Base-by-base conservation (phyloP, 2,113 vertebrate genomes). In the Peromyscus californicus region DNA sequence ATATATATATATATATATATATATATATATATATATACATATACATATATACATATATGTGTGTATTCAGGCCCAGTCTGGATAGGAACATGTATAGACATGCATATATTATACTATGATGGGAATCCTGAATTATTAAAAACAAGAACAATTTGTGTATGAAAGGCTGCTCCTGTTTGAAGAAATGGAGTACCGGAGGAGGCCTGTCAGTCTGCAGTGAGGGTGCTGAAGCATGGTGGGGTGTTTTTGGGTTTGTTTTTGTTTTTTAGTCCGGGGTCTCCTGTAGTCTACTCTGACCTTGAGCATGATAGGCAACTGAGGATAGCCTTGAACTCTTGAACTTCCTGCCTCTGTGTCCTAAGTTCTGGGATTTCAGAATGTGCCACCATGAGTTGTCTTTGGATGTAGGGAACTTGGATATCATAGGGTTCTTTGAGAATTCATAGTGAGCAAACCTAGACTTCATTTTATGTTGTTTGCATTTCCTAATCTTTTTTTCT, bases 191-290 rank as follows among this genome's bases (percentile, higher is more conserved):
- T 2, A 31, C 3, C 17, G 3, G 3, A 16, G 45, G 21, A 21
- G 39, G 24, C 8, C 13, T 0, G n/a, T 4, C 15, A 26, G 69
- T 26, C 61, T 22, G 24, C 3, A 51, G 7, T 11, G 22, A 1
- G 4, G 2, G 2, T 22, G 11, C 15, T 5, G 59, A 11, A 1
- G 39, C 61, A 48, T 5, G 21, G 61, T 86, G 39, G 61, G 9
- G n/a, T 33, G 39, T 11, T 39, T 83, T 7, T 39, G 36, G 3
- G 15, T 82, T 11, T 39, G 39, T 7, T 39, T 36, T 2, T 26
- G 59, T 75, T 12, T 74, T 74, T 65, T 1, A 45, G 59, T 26
- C 39, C 26, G 65, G 39, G 59, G 59, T 45, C 59, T 85, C 61
- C 7, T 65, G 7, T 10, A 48, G 39, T 45, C 61, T 17, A 19